Percentiles rank a stretch among this genome's conserved stretches.
These are phyloP conservation scores for Nyctereutes procyonoides DNA, from an alignment of 2,113 vertebrate genomes.

Conservation along the genomic window DNA sequence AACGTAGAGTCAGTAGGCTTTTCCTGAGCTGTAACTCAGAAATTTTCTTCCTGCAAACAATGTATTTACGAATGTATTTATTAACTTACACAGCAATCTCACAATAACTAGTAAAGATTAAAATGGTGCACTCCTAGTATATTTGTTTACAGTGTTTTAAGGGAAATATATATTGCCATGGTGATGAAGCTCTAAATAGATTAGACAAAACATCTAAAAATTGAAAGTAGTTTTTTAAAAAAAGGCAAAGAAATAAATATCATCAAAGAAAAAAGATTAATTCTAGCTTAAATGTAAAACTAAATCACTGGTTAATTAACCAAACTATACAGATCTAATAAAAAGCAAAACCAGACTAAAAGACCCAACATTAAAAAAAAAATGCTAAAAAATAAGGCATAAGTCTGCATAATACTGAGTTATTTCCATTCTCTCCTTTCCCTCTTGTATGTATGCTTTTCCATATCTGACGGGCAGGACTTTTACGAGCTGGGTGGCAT, in stretches of 20 bases:
- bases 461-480: conserved; percentile 39
- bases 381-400: conserved; percentile 88
- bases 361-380: conserved; percentile 86
- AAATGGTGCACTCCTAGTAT: conserved; percentile 87
- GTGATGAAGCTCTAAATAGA: conserved; percentile 84
- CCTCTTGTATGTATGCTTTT: conserved; percentile 59
- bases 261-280: conserved; percentile 88
- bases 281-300: conserved; percentile 88
- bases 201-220: conserved; percentile 80
- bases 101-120: conserved; percentile 88
- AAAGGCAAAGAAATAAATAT: conserved; percentile 93
- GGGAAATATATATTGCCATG: conserved; percentile 84
- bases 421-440: conserved; percentile 78
- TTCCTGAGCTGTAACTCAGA: conserved; percentile 83
- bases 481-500: background rate
- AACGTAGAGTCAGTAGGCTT: conserved; percentile 76
- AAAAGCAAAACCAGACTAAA: conserved; percentile 86
- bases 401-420: conserved; percentile 86
- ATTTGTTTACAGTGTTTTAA: conserved; percentile 79
- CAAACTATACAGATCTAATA: conserved; percentile 88
- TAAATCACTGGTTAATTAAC: conserved; percentile 83
- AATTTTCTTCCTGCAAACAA: conserved; percentile 85
- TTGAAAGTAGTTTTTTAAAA: conserved; percentile 37
- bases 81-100: conserved; percentile 89
- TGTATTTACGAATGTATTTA: conserved; percentile 89